These are phyloP conservation scores for Tyrophagus putrescentiae DNA, from an alignment of 1,140 invertebrate genomes.

Conservation along the genomic window DNA sequence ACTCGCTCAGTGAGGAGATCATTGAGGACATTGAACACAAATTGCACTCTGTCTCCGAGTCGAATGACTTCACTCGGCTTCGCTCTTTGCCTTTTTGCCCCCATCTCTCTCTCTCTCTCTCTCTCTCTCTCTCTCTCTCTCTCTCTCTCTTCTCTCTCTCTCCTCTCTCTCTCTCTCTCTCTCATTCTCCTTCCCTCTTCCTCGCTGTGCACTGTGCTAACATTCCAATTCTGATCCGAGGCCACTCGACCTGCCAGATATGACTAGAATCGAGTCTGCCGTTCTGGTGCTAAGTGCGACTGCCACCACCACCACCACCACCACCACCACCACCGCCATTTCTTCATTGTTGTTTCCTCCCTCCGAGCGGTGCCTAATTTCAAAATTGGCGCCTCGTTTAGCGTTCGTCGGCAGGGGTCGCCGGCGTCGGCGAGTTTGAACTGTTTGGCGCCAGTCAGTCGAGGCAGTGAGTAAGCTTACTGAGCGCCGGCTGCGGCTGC, in stretches of 20 bases:
- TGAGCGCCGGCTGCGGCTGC: too few relatives aligned
- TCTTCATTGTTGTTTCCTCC: background rate
- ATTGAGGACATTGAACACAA: conserved; percentile 6
- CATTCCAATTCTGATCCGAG: conserved; percentile 14
- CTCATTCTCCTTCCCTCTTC: too few relatives aligned
- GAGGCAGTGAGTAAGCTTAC: too few relatives aligned
- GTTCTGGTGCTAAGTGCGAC: too few relatives aligned
- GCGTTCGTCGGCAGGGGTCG: background rate
- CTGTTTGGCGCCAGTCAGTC: conserved; percentile 6
- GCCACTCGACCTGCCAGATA: too few relatives aligned
- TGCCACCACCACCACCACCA: background rate
- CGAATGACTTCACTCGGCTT: background rate
- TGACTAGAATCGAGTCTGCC: too few relatives aligned
- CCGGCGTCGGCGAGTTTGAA: conserved; percentile 4
- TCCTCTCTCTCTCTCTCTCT: too few relatives aligned
- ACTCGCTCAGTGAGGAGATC: background rate
- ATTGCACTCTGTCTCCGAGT: background rate
- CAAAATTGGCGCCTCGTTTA: background rate
- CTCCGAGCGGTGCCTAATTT: background rate
- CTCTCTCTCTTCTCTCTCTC: too few relatives aligned
- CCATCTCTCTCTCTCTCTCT: too few relatives aligned
- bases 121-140: too few relatives aligned
- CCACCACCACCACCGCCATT: background rate
- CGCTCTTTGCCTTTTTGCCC: too few relatives aligned
- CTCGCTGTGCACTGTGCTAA: too few relatives aligned